These are phyloP conservation scores for Penaeus japonicus DNA, from an alignment of 1,140 invertebrate species.

Conservation along the genomic window DNA sequence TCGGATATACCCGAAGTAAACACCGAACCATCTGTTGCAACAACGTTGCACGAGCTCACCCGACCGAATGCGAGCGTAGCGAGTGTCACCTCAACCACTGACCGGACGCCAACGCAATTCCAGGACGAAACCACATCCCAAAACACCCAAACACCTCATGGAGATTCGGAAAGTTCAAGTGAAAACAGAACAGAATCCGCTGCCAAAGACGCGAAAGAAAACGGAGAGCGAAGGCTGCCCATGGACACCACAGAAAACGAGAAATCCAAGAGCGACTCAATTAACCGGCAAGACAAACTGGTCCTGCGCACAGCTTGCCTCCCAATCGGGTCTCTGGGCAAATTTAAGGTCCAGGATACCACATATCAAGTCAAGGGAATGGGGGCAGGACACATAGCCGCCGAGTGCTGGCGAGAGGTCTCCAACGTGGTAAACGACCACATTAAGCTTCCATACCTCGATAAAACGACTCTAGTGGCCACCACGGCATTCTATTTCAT, in stretches of 20 bases:
- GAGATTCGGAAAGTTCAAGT: too few relatives aligned
- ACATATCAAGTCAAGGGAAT: slow-evolving; percentile 41
- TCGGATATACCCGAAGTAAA: neutral
- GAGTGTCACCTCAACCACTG: neutral
- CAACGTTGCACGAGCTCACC: neutral
- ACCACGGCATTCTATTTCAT: slow-evolving; percentile 53
- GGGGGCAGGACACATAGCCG: neutral
- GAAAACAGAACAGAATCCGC: neutral
- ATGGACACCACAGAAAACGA: slow-evolving; percentile 12
- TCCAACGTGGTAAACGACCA: slow-evolving; percentile 35
- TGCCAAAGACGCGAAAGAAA: neutral
- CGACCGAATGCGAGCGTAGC: neutral
- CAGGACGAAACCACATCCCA: neutral
- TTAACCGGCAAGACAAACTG: neutral
- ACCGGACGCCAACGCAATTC: neutral
- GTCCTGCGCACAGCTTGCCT: slow-evolving; percentile 41
- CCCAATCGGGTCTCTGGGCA: slow-evolving; percentile 38
- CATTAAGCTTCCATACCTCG: slow-evolving; percentile 34
- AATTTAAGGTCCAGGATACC: slow-evolving; percentile 36
- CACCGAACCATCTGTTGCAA: too few relatives aligned
- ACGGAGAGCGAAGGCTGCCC: neutral
- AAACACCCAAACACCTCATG: neutral
- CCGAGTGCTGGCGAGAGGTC: slow-evolving; percentile 48
- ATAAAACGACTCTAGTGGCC: slow-evolving; percentile 37
- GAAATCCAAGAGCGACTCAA: neutral